Conservation (phyloP, 2,888 invertebrate species). For the Parnassius glacialis region DNA sequence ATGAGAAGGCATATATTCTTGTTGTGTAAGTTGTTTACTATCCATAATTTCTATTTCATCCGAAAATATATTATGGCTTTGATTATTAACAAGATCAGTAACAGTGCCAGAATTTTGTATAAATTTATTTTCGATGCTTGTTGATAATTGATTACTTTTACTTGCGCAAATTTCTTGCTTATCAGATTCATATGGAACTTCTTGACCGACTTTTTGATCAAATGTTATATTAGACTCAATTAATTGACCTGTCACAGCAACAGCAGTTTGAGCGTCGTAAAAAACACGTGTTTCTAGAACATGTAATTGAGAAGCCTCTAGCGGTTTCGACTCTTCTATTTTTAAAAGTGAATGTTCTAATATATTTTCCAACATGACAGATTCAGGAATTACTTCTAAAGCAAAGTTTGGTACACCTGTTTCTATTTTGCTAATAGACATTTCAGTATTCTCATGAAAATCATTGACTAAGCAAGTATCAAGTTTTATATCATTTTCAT, state of each 20-base stretch:
- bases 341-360: constrained; percentile 6
- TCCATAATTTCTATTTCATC: no score
- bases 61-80: not conserved
- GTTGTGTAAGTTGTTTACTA: not conserved
- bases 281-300: constrained; percentile 9
- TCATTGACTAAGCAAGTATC: no score
- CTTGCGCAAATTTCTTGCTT: not conserved
- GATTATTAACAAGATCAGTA: not conserved
- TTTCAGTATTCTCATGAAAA: not conserved
- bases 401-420: constrained; percentile 6
- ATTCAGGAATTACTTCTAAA: constrained; percentile 25
- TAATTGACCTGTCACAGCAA: constrained; percentile 30
- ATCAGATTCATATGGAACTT: not conserved
- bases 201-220: not conserved
- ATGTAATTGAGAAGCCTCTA: constrained; percentile 5
- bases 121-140: not conserved
- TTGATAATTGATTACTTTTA: no score
- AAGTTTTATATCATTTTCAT: not conserved
- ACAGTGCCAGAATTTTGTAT: no score
- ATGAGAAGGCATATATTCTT: not conserved
- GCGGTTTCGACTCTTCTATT: constrained; percentile 3
- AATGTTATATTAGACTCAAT: constrained; percentile 28
- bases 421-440: not conserved
- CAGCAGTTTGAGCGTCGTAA: constrained; percentile 28
- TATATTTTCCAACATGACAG: constrained; percentile 29